These are phyloP conservation scores for Rhynchotus rufescens DNA, from an alignment of 2,797 vertebrate genomes.

Conservation along the genomic window DNA sequence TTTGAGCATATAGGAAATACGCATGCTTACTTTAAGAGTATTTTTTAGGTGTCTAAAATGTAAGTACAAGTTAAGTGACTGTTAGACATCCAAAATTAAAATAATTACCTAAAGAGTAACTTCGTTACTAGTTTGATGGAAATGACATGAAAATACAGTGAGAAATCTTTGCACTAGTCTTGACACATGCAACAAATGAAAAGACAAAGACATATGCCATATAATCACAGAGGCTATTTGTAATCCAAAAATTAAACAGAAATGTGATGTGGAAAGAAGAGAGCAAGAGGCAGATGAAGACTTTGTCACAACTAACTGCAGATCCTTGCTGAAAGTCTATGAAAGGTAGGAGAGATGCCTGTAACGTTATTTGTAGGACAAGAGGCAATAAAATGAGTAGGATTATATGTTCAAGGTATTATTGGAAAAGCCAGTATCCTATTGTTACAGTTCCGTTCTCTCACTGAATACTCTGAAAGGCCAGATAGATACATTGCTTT, in stretches of 20 bases:
- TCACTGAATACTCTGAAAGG: neutral
- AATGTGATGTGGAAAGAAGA: neutral
- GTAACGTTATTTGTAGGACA: neutral
- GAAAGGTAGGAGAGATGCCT: neutral
- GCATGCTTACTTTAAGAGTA: neutral
- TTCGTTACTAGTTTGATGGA: neutral
- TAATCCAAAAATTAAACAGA: neutral
- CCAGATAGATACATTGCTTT: neutral
- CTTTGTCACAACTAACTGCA: neutral
- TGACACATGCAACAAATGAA: neutral
- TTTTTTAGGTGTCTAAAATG: neutral
- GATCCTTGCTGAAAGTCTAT: neutral
- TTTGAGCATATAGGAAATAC: neutral
- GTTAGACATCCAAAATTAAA: neutral
- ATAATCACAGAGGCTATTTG: neutral
- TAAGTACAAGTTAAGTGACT: neutral
- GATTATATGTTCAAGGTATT: neutral
- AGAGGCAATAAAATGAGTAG: accelerated
- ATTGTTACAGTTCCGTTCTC: neutral
- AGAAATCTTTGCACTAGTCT: neutral
- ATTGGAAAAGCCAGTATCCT: neutral
- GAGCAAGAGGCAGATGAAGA: neutral
- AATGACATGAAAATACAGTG: neutral
- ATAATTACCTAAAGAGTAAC: neutral
- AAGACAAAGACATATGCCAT: neutral